A percentile compares a stretch with the other conserved stretches of the same genome.
Conservation (phyloP, 2,797 vertebrate genomes). For the Phalanger gymnotis region DNA sequence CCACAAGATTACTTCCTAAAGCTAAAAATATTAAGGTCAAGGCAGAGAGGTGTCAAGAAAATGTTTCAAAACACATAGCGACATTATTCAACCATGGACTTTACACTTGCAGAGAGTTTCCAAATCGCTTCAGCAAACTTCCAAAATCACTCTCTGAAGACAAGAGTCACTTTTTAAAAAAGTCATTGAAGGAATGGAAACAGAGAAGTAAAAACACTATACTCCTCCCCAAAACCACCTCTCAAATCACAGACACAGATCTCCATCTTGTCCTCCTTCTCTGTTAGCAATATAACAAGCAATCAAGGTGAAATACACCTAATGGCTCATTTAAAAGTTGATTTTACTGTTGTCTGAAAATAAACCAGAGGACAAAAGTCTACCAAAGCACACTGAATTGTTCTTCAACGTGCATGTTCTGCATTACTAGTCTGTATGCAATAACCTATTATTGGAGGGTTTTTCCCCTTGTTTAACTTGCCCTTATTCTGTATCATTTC, state of each 20-base stretch:
- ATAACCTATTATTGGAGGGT: conserved; percentile 48
- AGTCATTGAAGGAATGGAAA: conserved; percentile 15
- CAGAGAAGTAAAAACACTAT: not conserved
- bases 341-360: conserved; percentile 23
- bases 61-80: conserved; percentile 59
- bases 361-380: conserved; percentile 28
- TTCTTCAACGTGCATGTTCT: not conserved
- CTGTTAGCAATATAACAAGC: conserved; percentile 37
- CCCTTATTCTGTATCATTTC: not conserved
- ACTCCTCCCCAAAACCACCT: not conserved
- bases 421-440: conserved; percentile 35
- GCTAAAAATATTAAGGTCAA: conserved; percentile 8
- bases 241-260: conserved; percentile 29
- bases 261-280: conserved; percentile 20
- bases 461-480: conserved; percentile 56
- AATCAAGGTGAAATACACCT: conserved; percentile 34
- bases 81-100: conserved; percentile 8
- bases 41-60: not conserved
- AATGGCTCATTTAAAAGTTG: conserved; percentile 32
- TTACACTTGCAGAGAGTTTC: conserved; percentile 55
- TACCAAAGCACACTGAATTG: not conserved
- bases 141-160: conserved; percentile 27
- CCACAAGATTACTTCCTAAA: conserved; percentile 40
- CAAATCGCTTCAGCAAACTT: conserved; percentile 15
- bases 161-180: conserved; percentile 18